A percentile compares a stretch with the other conserved stretches of the same genome.
Conservation (phyloP, 2,888 invertebrate genomes). For the Calameuta idolon region DNA sequence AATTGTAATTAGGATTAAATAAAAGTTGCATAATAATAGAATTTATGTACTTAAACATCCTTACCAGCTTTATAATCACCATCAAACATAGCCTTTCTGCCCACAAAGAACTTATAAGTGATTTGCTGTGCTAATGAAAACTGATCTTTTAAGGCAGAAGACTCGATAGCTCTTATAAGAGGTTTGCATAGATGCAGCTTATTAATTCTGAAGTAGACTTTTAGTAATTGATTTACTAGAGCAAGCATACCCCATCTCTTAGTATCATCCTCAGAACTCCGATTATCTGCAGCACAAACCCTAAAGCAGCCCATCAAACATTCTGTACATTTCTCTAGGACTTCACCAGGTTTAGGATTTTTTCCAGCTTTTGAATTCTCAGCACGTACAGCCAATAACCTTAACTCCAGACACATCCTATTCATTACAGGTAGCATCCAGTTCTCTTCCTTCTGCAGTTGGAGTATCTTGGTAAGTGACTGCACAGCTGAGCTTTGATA, state of each 20-base stretch:
- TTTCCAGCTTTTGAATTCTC: constrained; percentile 72
- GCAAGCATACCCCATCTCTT: constrained; percentile 97
- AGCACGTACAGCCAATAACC: constrained; percentile 85
- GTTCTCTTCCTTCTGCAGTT: constrained; percentile 92
- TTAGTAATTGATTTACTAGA: constrained; percentile 96
- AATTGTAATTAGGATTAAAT: constrained; percentile 1
- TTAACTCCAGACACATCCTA: constrained; percentile 86
- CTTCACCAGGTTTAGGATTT: constrained; percentile 74
- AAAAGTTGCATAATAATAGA: not conserved
- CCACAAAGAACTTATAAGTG: constrained; percentile 97
- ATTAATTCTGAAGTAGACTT: constrained; percentile 95
- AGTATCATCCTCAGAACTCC: constrained; percentile 89
- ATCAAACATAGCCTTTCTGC: constrained; percentile 98
- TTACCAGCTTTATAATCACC: constrained; percentile 88
- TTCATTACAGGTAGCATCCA: constrained; percentile 98
- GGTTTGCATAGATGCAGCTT: constrained; percentile 92
- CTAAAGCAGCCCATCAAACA: constrained; percentile 93
- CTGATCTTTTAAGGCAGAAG: constrained; percentile 87
- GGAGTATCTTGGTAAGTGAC: constrained; percentile 84
- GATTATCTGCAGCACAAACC: constrained; percentile 94
- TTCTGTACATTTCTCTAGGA: constrained; percentile 93
- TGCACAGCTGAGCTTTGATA: constrained; percentile 84
- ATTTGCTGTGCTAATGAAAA: constrained; percentile 94
- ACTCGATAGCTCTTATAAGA: constrained; percentile 95
- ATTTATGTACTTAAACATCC: not conserved